Conservation (phyloP, 1,140 invertebrate genomes). For the Platyura marginata region DNA sequence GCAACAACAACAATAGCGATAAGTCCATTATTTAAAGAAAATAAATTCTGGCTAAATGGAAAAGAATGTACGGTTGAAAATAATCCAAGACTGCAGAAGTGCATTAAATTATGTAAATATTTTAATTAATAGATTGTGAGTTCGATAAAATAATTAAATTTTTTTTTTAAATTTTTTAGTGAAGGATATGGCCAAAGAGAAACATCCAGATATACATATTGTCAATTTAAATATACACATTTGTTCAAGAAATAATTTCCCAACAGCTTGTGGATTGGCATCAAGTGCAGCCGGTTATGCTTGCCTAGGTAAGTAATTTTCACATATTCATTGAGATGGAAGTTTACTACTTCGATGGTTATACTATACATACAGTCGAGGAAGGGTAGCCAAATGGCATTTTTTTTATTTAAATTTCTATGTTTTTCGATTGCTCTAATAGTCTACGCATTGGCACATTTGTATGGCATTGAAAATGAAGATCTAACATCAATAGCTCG, state of each 20-base stretch:
- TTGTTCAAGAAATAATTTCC: slow-evolving; percentile 94
- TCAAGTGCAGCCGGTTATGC: slow-evolving; percentile 97
- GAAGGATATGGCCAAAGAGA: slow-evolving; percentile 23
- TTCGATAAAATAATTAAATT: neutral
- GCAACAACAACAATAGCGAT: slow-evolving; percentile 75
- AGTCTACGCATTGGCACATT: slow-evolving; percentile 52
- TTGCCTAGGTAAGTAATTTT: slow-evolving; percentile 52
- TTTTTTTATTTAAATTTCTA: too few species aligned
- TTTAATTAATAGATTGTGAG: slow-evolving; percentile 1
- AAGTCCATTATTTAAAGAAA: slow-evolving; percentile 46
- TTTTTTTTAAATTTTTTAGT: slow-evolving; percentile 8
- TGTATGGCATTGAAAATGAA: slow-evolving; percentile 53
- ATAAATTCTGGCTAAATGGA: slow-evolving; percentile 82
- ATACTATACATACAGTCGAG: too few species aligned
- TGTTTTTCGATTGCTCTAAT: slow-evolving; percentile 10
- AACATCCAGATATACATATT: slow-evolving; percentile 22
- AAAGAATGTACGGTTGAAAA: slow-evolving; percentile 52
- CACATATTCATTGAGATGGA: too few species aligned
- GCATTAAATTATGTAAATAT: slow-evolving; percentile 52
- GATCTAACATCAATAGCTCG: slow-evolving; percentile 73
- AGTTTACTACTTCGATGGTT: slow-evolving; percentile 7
- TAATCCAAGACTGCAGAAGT: too few species aligned
- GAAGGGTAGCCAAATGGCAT: too few species aligned
- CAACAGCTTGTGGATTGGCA: slow-evolving; percentile 92
- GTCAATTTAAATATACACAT: slow-evolving; percentile 62